Percentiles rank a stretch among this genome's conserved stretches.
Conservation (phyloP, 1,140 invertebrate species). For the Colletes latitarsis region DNA sequence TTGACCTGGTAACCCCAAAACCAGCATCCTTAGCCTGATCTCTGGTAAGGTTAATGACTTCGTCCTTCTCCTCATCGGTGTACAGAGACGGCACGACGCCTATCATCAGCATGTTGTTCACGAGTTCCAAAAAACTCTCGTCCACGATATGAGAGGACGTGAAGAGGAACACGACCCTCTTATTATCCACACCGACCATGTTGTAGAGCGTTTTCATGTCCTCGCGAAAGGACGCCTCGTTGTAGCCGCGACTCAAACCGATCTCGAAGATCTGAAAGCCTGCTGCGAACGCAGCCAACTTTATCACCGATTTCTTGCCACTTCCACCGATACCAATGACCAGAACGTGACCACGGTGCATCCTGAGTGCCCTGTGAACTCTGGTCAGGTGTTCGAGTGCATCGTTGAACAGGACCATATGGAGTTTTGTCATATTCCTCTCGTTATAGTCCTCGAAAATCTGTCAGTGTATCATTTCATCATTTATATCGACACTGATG, state of each 20-base stretch:
- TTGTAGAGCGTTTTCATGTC: conserved; percentile 92
- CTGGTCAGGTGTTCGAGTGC: conserved; percentile 93
- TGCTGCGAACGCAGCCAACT: conserved; percentile 88
- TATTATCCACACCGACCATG: conserved; percentile 87
- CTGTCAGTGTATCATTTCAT: conserved; percentile 73
- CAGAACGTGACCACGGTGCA: conserved; percentile 92
- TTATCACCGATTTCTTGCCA: conserved; percentile 90
- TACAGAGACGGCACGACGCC: conserved; percentile 93
- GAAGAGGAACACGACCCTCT: conserved; percentile 91
- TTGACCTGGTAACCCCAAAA: conserved; percentile 86
- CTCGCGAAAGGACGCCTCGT: conserved; percentile 90
- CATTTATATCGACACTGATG: neutral
- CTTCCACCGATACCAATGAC: conserved; percentile 93
- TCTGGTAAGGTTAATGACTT: conserved; percentile 85
- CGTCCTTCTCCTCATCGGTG: conserved; percentile 92
- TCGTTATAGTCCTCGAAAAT: conserved; percentile 94
- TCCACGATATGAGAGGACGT: conserved; percentile 89
- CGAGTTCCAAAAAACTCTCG: conserved; percentile 92
- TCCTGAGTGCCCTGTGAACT: conserved; percentile 90
- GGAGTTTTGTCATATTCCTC: conserved; percentile 83
- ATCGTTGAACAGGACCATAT: conserved; percentile 94
- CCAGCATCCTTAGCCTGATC: conserved; percentile 86
- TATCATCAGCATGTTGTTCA: conserved; percentile 94
- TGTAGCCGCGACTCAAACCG: conserved; percentile 90
- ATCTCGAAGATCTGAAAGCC: conserved; percentile 92